Base-by-base conservation (phyloP, 2,888 invertebrate genomes). In the Zhengitettix transpicula region DNA sequence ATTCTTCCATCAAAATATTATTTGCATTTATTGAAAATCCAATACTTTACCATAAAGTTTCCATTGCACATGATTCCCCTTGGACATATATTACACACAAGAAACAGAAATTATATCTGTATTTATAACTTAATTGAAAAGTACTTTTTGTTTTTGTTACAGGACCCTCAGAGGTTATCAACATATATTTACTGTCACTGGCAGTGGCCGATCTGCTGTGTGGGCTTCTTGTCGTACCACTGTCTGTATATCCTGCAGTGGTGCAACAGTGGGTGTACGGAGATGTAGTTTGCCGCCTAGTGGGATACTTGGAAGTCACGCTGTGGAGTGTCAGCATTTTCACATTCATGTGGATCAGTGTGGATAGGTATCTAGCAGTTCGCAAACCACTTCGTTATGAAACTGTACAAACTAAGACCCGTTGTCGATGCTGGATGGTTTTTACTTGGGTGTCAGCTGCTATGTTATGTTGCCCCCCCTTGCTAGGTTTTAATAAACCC, bases 321-420 rank as follows among this genome's bases (percentile, higher is more conserved):
- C 82, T 97, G 44, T 93, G 96, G 89, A 87, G 91, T 66, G 87
- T 94, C 66, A 89, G 92, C 58, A 87, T 95, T 58, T 96, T 94
- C 78, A 95, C 95, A 17, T 91, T 96, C 76, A 94, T 95, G 88
- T 97, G 96, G 96, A 94, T 96, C 70, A 93, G 93, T 69, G 96
- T 96, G 67, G 97, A 97, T 80, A 81, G 60, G 15, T 95, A 95
- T 73, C 81, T 95, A 68, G 95, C 95, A 64, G 89, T 95, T 71
- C 81, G 92, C 69, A 94, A 94, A 74, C 89, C 89, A 64, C 81
- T 93, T 69, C 85, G 95, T 67, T 96, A 97, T 81, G 94, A 95
- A 78, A 89, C 92, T 70, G 88, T 95, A 66, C 89, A 91, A 75
- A 86, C 87, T 59, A 80, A 84, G 68, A 87, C 88, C 40, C 78